Conservation (phyloP, 1,140 invertebrate genomes). For the Ganaspis sp. region DNA sequence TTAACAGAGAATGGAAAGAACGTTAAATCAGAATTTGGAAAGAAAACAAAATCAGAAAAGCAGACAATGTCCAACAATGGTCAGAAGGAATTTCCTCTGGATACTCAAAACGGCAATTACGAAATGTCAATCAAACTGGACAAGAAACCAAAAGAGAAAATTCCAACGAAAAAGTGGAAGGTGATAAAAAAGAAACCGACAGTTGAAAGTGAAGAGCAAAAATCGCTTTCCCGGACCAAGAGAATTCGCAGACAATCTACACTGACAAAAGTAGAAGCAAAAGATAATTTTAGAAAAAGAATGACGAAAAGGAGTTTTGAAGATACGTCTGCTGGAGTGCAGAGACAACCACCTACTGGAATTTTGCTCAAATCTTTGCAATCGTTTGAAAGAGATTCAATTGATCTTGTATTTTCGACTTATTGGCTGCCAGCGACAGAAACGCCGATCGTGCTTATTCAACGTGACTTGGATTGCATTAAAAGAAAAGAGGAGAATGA, state of each 20-base stretch:
- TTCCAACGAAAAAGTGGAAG: slow-evolving; percentile 53
- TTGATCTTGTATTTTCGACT: slow-evolving; percentile 78
- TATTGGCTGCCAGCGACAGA: slow-evolving; percentile 76
- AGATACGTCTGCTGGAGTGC: slow-evolving; percentile 62
- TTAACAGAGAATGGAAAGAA: too few relatives aligned
- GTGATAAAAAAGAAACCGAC: slow-evolving; percentile 48
- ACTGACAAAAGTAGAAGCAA: slow-evolving; percentile 46
- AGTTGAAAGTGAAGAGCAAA: slow-evolving; percentile 46
- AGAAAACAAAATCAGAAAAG: too few relatives aligned
- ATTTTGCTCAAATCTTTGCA: slow-evolving; percentile 68
- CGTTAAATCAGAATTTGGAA: too few relatives aligned
- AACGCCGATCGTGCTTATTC: slow-evolving; percentile 68
- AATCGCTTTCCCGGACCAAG: slow-evolving; percentile 50
- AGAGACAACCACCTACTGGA: slow-evolving; percentile 70
- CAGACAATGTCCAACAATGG: too few relatives aligned
- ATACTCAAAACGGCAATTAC: slow-evolving; percentile 18
- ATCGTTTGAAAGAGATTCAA: slow-evolving; percentile 57
- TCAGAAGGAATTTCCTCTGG: neutral
- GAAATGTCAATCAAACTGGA: slow-evolving; percentile 25
- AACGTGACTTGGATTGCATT: slow-evolving; percentile 76
- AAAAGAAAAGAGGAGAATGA: slow-evolving; percentile 63
- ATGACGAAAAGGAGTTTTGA: too few relatives aligned
- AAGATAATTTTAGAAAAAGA: too few relatives aligned
- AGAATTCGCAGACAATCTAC: slow-evolving; percentile 39
- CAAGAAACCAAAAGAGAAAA: slow-evolving; percentile 48